Conservation (phyloP, 2,888 invertebrate genomes). For the Agrenia bidenticulata region DNA sequence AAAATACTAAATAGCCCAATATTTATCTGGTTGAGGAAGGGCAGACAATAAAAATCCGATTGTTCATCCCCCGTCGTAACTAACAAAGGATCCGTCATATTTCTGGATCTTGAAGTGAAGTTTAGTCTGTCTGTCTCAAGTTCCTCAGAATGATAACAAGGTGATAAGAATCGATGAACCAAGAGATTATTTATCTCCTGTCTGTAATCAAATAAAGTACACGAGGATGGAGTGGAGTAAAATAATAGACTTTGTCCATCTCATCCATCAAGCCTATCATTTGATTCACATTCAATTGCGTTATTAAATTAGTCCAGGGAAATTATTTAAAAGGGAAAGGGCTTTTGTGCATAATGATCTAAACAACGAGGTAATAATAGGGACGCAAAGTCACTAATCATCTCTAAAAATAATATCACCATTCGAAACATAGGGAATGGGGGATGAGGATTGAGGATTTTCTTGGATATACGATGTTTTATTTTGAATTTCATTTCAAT, state of each 20-base stretch:
- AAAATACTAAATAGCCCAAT: neutral
- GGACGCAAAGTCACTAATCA: neutral
- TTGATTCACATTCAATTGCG: neutral
- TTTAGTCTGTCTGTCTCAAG: neutral
- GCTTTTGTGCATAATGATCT: neutral
- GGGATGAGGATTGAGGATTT: too few relatives aligned
- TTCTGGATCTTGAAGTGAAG: neutral
- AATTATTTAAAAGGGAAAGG: neutral
- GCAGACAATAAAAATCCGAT: conserved; percentile 14
- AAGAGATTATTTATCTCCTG: neutral
- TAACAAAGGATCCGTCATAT: neutral
- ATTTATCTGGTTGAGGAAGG: conserved; percentile 10
- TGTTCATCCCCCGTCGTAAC: neutral
- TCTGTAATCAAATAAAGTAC: neutral
- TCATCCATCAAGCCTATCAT: neutral
- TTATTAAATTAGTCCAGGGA: conserved; percentile 9
- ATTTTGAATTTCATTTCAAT: too few relatives aligned
- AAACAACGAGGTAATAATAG: conserved; percentile 8
- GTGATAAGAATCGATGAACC: conserved; percentile 7
- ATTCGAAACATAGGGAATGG: too few relatives aligned
- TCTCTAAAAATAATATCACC: neutral
- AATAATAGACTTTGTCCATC: neutral
- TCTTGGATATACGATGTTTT: too few relatives aligned
- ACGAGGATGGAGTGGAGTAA: neutral
- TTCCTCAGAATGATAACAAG: neutral